These are phyloP conservation scores for Rhinophrynus dorsalis DNA, from an alignment of 2,797 vertebrate genomes.

Conservation along the genomic window DNA sequence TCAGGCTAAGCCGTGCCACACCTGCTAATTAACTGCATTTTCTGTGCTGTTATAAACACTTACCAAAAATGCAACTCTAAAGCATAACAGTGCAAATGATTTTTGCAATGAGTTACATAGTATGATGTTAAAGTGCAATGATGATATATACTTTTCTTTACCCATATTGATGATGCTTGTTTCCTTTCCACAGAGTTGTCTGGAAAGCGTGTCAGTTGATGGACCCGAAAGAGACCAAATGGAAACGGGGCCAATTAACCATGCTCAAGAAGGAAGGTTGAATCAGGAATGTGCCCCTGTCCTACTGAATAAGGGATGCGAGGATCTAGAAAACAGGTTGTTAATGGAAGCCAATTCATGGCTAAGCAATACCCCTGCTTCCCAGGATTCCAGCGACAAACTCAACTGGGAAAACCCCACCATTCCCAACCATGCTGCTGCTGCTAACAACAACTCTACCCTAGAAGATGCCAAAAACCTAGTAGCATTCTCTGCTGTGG, in stretches of 20 bases:
- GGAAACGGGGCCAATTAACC: constrained; percentile 96
- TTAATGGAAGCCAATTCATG: constrained; percentile 59
- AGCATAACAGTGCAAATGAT: no score
- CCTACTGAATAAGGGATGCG: constrained; percentile 84
- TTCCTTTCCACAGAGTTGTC: constrained; percentile 78
- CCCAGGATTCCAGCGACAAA: constrained; percentile 47
- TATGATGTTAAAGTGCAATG: no score
- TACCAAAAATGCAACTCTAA: no score
- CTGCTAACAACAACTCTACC: constrained; percentile 65
- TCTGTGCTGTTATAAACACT: no score
- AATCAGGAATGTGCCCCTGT: constrained; percentile 68
- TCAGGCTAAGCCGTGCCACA: no score
- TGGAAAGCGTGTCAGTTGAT: constrained; percentile 86
- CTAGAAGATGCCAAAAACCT: constrained; percentile 90
- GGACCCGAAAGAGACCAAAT: constrained; percentile 97
- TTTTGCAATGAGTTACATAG: no score
- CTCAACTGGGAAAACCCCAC: constrained; percentile 32
- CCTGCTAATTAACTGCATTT: no score
- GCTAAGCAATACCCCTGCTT: constrained; percentile 54
- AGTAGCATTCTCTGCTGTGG: constrained; percentile 90
- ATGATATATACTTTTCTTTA: no score
- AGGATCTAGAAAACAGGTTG: constrained; percentile 55
- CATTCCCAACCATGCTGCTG: constrained; percentile 18
- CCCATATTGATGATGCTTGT: no score
- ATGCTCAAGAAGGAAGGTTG: constrained; percentile 88